These are phyloP conservation scores for Hanleya hanleyi DNA, from an alignment of 2,888 invertebrate genomes.

Conservation along the genomic window DNA sequence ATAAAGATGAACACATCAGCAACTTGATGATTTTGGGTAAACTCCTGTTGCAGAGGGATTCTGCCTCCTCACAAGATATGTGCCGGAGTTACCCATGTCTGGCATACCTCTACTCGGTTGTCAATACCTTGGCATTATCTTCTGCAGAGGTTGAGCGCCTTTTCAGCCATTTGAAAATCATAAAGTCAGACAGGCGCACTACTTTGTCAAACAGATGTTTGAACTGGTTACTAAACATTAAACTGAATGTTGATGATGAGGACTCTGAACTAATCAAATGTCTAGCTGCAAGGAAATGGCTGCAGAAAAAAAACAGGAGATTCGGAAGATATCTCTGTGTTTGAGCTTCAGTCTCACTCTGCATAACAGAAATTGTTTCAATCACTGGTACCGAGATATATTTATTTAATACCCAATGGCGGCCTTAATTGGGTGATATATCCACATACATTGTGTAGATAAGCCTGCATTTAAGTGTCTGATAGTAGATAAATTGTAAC, in stretches of 20 bases:
- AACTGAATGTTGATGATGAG: background rate
- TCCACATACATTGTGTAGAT: too few relatives aligned
- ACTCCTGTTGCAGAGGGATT: background rate
- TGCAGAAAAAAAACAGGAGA: background rate
- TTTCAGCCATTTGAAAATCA: background rate
- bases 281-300: background rate
- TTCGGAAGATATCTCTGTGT: background rate
- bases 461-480: too few relatives aligned
- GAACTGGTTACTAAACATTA: background rate
- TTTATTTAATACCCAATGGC: background rate
- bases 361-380: background rate
- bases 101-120: background rate
- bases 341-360: background rate
- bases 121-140: background rate
- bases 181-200: background rate
- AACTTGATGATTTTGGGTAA: background rate
- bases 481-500: too few relatives aligned
- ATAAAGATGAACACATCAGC: background rate
- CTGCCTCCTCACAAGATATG: background rate
- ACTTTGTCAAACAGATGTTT: background rate
- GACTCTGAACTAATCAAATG: background rate
- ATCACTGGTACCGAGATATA: background rate
- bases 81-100: background rate
- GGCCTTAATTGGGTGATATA: too few relatives aligned
- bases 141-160: background rate